Base-by-base conservation (phyloP, 2,888 invertebrate genomes). In the Drosophila subquinaria region DNA sequence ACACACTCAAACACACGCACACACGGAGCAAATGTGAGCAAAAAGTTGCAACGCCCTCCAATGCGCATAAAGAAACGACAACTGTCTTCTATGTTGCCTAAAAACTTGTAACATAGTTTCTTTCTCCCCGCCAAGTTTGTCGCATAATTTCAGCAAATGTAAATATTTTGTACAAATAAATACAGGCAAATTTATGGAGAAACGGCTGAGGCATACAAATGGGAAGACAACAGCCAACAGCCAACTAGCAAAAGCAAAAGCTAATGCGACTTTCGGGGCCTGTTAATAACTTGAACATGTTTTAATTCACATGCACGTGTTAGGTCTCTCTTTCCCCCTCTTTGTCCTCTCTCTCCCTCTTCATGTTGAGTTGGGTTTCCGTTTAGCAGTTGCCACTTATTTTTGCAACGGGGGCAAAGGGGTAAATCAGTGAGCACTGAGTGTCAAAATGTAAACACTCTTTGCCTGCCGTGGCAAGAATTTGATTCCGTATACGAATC, bases 281-380 rank as follows among this genome's bases (percentile, higher is more conserved):
- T 88, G 84, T 88, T 86, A 86, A 86, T 86, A 86, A 86, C 76
- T 86, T 79, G 73, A 82, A 73, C 88, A 86, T 88, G 86, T 76
- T 86, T 85, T 86, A 86, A 86, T 86, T 82, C 83, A 78, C 82
- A 86, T 75, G 78, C 64, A 68, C 60, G 72, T 66, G 64, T 66
- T 36, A 17, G 10, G 56, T 20, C 4, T 5, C 5, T 20, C 17
- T 42, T 4, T 23, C 11, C 4, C 27, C 4, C 10, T 4, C n/a
- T 4, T 10, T 8, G 30, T 8, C 10, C 8, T 5, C 10, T 15
- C n/a, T 42, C 4, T 17, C 11, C 5, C 20, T 6, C 10, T 13
- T 20, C 11, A 23, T 51, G 42, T 67, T 42, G 55, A 56, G 43
- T 27, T 48, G 53, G 61, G 48, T 53, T 66, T 66, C 61, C 53